These are phyloP conservation scores for Entelurus aequoreus DNA, from an alignment of 2,113 vertebrate species.

Conservation along the genomic window DNA sequence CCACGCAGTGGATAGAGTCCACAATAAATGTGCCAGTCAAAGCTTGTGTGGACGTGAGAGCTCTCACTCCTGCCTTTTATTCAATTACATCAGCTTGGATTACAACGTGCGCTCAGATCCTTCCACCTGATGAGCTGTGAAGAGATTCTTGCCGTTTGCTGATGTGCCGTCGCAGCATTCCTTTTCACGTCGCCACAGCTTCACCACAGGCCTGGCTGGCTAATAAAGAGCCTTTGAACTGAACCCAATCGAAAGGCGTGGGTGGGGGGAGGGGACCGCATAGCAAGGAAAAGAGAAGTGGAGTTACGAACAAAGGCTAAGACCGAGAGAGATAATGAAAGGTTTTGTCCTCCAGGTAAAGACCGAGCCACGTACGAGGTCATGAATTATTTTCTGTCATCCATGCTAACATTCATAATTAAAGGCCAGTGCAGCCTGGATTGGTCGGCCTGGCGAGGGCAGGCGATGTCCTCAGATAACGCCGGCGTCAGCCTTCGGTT, in stretches of 20 bases:
- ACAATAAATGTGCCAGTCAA: conserved; percentile 46
- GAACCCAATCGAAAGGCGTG: conserved; percentile 47
- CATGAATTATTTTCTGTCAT: conserved; percentile 12
- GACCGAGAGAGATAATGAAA: conserved; percentile 46
- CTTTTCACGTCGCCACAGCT: conserved; percentile 35
- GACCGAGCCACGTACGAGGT: conserved; percentile 20
- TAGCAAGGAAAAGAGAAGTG: conserved; percentile 33
- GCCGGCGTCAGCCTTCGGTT: conserved; percentile 40
- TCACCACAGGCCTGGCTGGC: conserved; percentile 56
- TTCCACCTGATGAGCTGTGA: conserved; percentile 42
- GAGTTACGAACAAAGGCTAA: conserved; percentile 48
- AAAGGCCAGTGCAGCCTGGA: conserved; percentile 20
- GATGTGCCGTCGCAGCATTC: conserved; percentile 52
- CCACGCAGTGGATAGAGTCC: conserved; percentile 45
- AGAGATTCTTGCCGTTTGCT: conserved; percentile 46
- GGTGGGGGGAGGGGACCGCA: conserved; percentile 27
- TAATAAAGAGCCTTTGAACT: conserved; percentile 67
- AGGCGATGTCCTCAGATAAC: conserved; percentile 34
- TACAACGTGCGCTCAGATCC: conserved; percentile 14
- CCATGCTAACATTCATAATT: conserved; percentile 38
- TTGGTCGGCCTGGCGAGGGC: conserved; percentile 16
- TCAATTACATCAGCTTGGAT: conserved; percentile 43
- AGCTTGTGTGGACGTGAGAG: conserved; percentile 30
- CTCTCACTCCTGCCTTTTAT: conserved; percentile 45
- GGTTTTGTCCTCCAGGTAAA: conserved; percentile 50